Conservation (phyloP, 2,888 invertebrate species). For the Xylota segnis region DNA sequence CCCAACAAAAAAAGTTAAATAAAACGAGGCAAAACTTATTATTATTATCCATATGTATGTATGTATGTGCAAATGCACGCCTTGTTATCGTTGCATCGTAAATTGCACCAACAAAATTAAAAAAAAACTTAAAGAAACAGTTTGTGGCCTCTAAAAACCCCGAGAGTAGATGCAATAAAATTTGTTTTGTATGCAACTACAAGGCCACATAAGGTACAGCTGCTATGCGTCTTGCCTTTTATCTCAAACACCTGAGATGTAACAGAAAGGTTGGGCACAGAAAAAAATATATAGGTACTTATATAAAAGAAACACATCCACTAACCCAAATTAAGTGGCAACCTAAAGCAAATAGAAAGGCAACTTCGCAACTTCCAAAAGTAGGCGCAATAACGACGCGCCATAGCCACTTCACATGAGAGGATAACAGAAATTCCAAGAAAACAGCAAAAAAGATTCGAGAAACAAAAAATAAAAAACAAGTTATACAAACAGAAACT, state of each 20-base stretch:
- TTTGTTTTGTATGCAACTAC: constrained; percentile 67
- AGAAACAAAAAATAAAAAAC: constrained; percentile 27
- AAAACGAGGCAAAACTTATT: constrained; percentile 34
- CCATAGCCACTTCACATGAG: constrained; percentile 38
- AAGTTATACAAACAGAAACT: constrained; percentile 70
- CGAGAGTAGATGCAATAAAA: constrained; percentile 66
- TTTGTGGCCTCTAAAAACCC: constrained; percentile 62
- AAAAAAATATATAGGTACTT: no score
- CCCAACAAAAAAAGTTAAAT: constrained; percentile 19
- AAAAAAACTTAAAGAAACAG: constrained; percentile 32
- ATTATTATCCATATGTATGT: no score
- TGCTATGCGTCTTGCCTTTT: constrained; percentile 60
- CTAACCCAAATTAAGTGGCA: constrained; percentile 73
- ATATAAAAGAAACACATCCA: constrained; percentile 29
- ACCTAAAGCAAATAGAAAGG: constrained; percentile 75
- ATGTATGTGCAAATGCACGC: constrained; percentile 54
- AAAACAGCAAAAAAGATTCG: constrained; percentile 43
- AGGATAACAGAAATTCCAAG: constrained; percentile 64
- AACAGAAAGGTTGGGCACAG: constrained; percentile 58
- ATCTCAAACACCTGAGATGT: constrained; percentile 75
- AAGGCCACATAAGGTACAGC: constrained; percentile 72
- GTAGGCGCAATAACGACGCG: constrained; percentile 46
- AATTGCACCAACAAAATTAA: constrained; percentile 45
- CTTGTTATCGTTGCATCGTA: constrained; percentile 71
- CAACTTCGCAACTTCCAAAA: constrained; percentile 62